These are phyloP conservation scores for Seriola quinqueradiata DNA, from an alignment of 2,113 vertebrate species.

Conservation along the genomic window DNA sequence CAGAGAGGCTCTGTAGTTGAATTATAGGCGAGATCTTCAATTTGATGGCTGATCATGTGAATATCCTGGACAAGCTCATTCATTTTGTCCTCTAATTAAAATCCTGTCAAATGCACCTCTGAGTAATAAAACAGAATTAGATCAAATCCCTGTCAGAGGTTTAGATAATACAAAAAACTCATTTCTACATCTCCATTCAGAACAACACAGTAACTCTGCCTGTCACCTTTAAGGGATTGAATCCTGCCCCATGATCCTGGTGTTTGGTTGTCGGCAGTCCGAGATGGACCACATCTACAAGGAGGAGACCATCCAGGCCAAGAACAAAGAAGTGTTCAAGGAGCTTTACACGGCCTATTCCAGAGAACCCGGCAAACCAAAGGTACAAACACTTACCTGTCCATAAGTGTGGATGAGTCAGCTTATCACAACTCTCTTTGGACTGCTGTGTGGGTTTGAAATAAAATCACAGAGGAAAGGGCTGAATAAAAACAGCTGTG, in stretches of 20 bases:
- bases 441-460: slow-evolving; percentile 16
- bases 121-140: background rate
- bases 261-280: slow-evolving; percentile 97
- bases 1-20: background rate
- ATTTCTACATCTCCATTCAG: background rate
- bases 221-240: slow-evolving; percentile 85
- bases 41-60: background rate
- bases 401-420: slow-evolving; percentile 7
- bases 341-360: slow-evolving; percentile 97
- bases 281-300: slow-evolving; percentile 98
- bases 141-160: slow-evolving; percentile 10
- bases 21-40: background rate
- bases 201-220: background rate
- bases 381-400: slow-evolving; percentile 83
- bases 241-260: slow-evolving; percentile 93
- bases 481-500: background rate
- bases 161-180: background rate
- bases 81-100: background rate
- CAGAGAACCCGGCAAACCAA: slow-evolving; percentile 97
- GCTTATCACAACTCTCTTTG: slow-evolving; percentile 29
- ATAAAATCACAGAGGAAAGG: slow-evolving; percentile 2
- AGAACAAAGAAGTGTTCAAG: slow-evolving; percentile 92
- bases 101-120: background rate
- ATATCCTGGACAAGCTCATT: background rate
- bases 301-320: slow-evolving; percentile 94